Base-by-base conservation (phyloP, 2,797 vertebrate genomes). In the Denticeps clupeoides region DNA sequence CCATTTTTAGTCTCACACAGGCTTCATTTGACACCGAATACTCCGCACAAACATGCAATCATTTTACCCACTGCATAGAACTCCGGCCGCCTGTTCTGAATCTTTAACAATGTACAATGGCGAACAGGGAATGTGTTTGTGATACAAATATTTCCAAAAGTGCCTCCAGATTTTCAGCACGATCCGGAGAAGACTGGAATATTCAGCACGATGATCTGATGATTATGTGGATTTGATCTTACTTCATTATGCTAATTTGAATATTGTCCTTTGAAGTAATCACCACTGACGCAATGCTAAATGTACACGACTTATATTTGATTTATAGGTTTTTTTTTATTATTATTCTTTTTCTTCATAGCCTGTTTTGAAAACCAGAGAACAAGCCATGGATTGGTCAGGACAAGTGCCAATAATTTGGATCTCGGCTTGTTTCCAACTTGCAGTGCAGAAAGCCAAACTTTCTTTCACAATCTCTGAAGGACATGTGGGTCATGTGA, bases 401-500 rank as follows among this genome's bases (percentile, higher is more conserved):
- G 44, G 49, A 33, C 40, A 42, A 23, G 32, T 59, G 51, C 29
- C 59, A 51, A 48, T 53, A 53, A 56, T 53, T 49, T 43, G 29
- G 51, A 42, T 55, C 54, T 60, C 52, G 45, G 46, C 65, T 55
- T 43, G 47, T 45, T 56, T 61, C 55, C 64, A 64, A 47, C 45
- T 52, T 41, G 53, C 56, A 62, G 51, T 22, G 12, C 40, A 59
- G 48, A 58, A 62, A 60, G 53, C 59, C 46, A 58, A 50, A 43
- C 45, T 38, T 60, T 62, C 29, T 58, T 62, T 62, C 53, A 57
- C 48, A 64, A 47, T 49, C 45, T 57, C 43, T 55, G 48, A 61
- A 60, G 59, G 59, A 58, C 28, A 53, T 35, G 41, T 57, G 41
- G 52, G 49, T 64, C 72, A 68, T 75, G 80, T 79, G 76, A 63